A percentile compares a stretch with the other conserved stretches of the same genome.
Conservation (phyloP, 2,797 vertebrate genomes). For the Etheostoma nigrum region DNA sequence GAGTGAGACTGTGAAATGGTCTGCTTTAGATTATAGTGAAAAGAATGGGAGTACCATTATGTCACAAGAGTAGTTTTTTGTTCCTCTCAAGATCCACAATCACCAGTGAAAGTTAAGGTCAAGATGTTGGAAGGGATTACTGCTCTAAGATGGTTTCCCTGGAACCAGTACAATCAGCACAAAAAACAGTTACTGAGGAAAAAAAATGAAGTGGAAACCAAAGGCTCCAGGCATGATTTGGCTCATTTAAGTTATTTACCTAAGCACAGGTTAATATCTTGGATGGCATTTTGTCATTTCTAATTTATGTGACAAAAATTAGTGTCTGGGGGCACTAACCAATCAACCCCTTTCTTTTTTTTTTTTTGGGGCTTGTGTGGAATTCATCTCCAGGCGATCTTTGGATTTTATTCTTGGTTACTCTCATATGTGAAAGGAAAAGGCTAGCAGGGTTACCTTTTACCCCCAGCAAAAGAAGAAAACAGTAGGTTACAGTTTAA, state of each 20-base stretch:
- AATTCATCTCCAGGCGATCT: conserved; percentile 34
- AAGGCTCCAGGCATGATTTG: background rate
- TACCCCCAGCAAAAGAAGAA: conserved; percentile 22
- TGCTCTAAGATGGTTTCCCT: conserved; percentile 36
- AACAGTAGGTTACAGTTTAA: conserved; percentile 35
- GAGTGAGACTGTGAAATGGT: background rate
- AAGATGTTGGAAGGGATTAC: conserved; percentile 59
- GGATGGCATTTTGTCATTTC: background rate
- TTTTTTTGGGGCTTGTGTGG: background rate
- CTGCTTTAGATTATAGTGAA: background rate
- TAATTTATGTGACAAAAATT: background rate
- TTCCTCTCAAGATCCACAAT: conserved; percentile 38
- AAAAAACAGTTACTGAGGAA: background rate
- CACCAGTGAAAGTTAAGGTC: conserved; percentile 48
- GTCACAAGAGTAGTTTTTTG: conserved; percentile 40
- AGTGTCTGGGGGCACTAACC: background rate
- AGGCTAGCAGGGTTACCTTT: conserved; percentile 40
- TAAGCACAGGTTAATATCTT: background rate
- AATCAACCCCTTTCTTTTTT: background rate
- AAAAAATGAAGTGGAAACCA: background rate
- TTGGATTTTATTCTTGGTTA: conserved; percentile 50
- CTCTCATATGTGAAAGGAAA: conserved; percentile 61
- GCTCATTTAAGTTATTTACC: conserved; percentile 4
- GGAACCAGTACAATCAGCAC: conserved; percentile 31
- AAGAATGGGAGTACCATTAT: conserved; percentile 3